Percentiles rank a stretch among this genome's conserved stretches.
Evolutionary conservation across 2,797 vertebrate species (phyloP).

Genomic region (Anguilla obscura): DNA sequence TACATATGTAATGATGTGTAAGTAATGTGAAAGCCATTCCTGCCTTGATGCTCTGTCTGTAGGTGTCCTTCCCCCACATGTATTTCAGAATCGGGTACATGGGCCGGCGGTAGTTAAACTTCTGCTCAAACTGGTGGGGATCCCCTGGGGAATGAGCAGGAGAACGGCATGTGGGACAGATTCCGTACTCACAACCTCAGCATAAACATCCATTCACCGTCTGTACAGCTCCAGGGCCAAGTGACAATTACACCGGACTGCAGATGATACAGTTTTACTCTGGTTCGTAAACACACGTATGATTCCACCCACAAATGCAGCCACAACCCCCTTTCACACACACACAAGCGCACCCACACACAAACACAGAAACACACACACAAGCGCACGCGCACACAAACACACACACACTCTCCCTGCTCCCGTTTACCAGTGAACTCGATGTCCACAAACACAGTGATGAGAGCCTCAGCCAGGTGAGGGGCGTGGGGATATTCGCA

Average conservation of each 20-base stretch:
- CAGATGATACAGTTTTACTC: background rate
- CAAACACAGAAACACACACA: background rate
- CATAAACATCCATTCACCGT: background rate
- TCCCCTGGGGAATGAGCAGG: slow-evolving; percentile 75
- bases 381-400: background rate
- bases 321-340: background rate
- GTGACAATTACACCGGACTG: background rate
- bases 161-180: background rate
- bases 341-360: background rate
- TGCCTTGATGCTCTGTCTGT: slow-evolving; percentile 93
- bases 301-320: background rate
- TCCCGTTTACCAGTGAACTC: slow-evolving; percentile 90
- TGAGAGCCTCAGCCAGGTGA: slow-evolving; percentile 90
- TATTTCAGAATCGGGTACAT: slow-evolving; percentile 98
- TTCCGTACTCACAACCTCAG: background rate
- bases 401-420: background rate
- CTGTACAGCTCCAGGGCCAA: background rate
- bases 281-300: background rate
- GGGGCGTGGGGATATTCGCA: slow-evolving; percentile 83
- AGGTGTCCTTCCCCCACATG: slow-evolving; percentile 91
- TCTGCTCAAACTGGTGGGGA: slow-evolving; percentile 98
- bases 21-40: slow-evolving; percentile 34
- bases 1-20: background rate
- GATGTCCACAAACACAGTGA: slow-evolving; percentile 97
- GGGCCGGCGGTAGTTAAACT: slow-evolving; percentile 97